Evolutionary conservation across 2,888 invertebrate genomes (phyloP).

Genomic region (Hydrotaea diabolus): DNA sequence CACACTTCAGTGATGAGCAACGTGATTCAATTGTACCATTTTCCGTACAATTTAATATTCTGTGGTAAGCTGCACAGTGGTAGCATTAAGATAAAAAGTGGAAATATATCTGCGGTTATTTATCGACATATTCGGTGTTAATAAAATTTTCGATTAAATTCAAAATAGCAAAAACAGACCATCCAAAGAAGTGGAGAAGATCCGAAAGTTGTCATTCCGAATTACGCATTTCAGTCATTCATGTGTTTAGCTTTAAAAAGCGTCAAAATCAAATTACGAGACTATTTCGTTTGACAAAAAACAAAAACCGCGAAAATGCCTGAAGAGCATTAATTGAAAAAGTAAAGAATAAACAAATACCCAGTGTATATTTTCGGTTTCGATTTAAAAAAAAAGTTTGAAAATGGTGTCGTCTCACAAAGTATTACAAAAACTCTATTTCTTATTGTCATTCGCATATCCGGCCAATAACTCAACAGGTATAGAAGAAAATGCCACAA

Average conservation of each 20-base stretch:
- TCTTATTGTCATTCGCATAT: conserved; percentile 57
- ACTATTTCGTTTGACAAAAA: not conserved
- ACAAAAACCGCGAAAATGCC: not conserved
- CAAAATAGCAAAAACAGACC: too few species aligned
- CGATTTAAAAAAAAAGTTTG: not conserved
- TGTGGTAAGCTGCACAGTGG: too few species aligned
- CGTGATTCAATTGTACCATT: too few species aligned
- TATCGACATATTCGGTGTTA: too few species aligned
- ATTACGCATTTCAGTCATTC: conserved; percentile 52
- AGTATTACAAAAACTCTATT: conserved; percentile 44
- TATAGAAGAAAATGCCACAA: not conserved
- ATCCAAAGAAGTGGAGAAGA: too few species aligned
- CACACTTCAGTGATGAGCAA: too few species aligned
- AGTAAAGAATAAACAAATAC: too few species aligned
- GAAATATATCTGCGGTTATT: too few species aligned
- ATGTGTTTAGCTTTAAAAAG: conserved; percentile 34
- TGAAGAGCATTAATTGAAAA: not conserved
- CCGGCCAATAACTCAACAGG: conserved; percentile 38
- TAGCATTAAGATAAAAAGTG: too few species aligned
- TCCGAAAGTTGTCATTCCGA: too few species aligned
- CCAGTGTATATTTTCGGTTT: not conserved
- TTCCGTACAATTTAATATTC: too few species aligned
- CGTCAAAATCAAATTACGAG: not conserved
- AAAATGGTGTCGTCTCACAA: not conserved
- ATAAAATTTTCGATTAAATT: too few species aligned